Evolutionary conservation across 2,888 invertebrate genomes (phyloP), one percentile per base, ranked within the genome.

Genomic region (Myathropa florea): DNA sequence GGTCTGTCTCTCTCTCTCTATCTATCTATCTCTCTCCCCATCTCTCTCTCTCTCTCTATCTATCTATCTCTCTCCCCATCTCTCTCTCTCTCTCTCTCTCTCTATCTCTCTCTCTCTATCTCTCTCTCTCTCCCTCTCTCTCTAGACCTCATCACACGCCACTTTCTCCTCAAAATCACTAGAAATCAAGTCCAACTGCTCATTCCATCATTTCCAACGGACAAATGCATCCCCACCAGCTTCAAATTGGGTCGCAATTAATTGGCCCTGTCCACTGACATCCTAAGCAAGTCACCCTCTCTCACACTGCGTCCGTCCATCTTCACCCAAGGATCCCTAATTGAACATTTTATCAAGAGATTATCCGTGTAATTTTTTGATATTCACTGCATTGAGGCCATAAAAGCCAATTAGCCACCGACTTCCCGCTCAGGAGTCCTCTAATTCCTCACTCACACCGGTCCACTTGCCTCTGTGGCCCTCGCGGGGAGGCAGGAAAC

Each of bases 291-390:
- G 30, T 9, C 33, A 12, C 12, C 12, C 28, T 4, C 9, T 0
- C 12, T 18, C 10, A 9, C 21, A 3, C 4, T 28, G 6, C 2
- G 23, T 30, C 24, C 57, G 10, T 12, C 68, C 24, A 36, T 55
- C 36, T 2, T 4, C 61, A 7, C 24, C 53, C 23, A 26, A 7
- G 7, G 2, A 23, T 21, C 21, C 12, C 72, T 83, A 83, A 83
- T 83, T 83, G 83, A 57, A 72, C 83, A 59, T 78, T 83, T 68
- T 59, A 83, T 73, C 72, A 73, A 72, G 57, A 77, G 78, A 83
- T 78, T 83, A 83, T 78, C 77, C 63, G n/a, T 72, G 77, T 78
- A 78, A 78, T 78, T 83, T 83, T 72, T 78, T 83, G 83, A 77
- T 78, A 78, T 83, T 78, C 78, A 39, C 72, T 67, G 68, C 78